Evolutionary conservation across 2,888 invertebrate genomes (phyloP), one percentile per base, ranked within the genome.

Genomic region (Tubulanus polymorphus): DNA sequence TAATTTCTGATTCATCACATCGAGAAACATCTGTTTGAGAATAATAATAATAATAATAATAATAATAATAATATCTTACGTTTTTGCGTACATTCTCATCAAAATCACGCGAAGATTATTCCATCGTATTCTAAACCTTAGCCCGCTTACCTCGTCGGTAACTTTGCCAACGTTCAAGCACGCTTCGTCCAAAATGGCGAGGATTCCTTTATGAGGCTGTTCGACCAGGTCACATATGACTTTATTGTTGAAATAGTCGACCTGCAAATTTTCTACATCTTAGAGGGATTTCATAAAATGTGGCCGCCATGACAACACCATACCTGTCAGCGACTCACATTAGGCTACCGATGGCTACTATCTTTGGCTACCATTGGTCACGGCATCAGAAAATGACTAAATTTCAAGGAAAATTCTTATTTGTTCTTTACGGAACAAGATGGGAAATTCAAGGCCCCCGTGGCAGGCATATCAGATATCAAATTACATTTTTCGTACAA

Each of bases 221-320:
- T 99, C 97, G 15, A 97, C 91, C 58, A 99, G 83, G 75, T 95
- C 93, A 80, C 95, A 96, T 77, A 97, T 96, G 56, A 89, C 83
- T 79, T 95, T 89, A 83, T 99, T 97, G 82, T 97, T 96, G 82
- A 97, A 96, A 81, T 94, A 99, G 57, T 93, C 88, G 61, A 99
- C 86, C 68, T 80, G 58, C 25, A 58, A 62, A 49, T n/a, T n/a
- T n/a, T n/a, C n/a, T n/a, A n/a, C n/a, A n/a, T n/a, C n/a, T n/a
- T n/a, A n/a, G n/a, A n/a, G n/a, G n/a, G n/a, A n/a, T n/a, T n/a
- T n/a, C n/a, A n/a, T n/a, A n/a, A n/a, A n/a, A n/a, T n/a, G n/a
- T n/a, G n/a, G n/a, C n/a, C n/a, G n/a, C n/a, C n/a, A n/a, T n/a
- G n/a, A n/a, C n/a, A n/a, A n/a, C n/a, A n/a, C n/a, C n/a, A n/a